Conservation (phyloP, 2,113 vertebrate species). For the Dascyllus trimaculatus region DNA sequence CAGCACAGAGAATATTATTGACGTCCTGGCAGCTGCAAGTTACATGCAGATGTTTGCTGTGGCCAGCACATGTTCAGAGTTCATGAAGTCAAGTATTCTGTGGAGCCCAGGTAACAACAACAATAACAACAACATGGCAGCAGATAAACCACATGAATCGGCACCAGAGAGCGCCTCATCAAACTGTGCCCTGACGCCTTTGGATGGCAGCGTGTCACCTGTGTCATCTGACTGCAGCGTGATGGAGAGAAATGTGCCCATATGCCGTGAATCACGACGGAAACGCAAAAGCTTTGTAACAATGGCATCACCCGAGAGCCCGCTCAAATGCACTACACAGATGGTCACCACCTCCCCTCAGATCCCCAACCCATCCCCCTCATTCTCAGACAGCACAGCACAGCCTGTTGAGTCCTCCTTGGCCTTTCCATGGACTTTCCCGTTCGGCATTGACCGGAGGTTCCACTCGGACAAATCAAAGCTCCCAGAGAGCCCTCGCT, state of each 20-base stretch:
- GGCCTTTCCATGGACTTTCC: slow-evolving; percentile 98
- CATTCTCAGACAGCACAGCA: slow-evolving; percentile 91
- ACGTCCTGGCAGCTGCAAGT: slow-evolving; percentile 96
- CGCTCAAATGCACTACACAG: slow-evolving; percentile 92
- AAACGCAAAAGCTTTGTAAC: slow-evolving; percentile 96
- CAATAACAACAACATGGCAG: slow-evolving; percentile 81
- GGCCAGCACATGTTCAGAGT: slow-evolving; percentile 97
- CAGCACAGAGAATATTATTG: slow-evolving; percentile 99
- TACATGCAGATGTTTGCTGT: slow-evolving; percentile 99
- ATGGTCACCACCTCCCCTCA: slow-evolving; percentile 94
- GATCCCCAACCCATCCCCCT: slow-evolving; percentile 92
- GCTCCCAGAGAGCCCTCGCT: slow-evolving; percentile 91
- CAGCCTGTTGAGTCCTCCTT: slow-evolving; percentile 95
- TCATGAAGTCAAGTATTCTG: slow-evolving; percentile 99
- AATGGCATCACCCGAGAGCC: slow-evolving; percentile 93
- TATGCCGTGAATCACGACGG: slow-evolving; percentile 93
- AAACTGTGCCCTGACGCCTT: slow-evolving; percentile 90
- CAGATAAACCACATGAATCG: slow-evolving; percentile 90
- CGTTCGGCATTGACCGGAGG: slow-evolving; percentile 94
- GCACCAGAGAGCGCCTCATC: slow-evolving; percentile 89
- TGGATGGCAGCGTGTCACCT: slow-evolving; percentile 95
- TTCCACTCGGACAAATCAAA: slow-evolving; percentile 95
- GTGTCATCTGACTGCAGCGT: slow-evolving; percentile 98
- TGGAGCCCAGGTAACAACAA: slow-evolving; percentile 87
- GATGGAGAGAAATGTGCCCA: slow-evolving; percentile 93